phyloP scores from a whole-genome alignment of 2,888 invertebrate species.

The Microdon myrmicae region DNA sequence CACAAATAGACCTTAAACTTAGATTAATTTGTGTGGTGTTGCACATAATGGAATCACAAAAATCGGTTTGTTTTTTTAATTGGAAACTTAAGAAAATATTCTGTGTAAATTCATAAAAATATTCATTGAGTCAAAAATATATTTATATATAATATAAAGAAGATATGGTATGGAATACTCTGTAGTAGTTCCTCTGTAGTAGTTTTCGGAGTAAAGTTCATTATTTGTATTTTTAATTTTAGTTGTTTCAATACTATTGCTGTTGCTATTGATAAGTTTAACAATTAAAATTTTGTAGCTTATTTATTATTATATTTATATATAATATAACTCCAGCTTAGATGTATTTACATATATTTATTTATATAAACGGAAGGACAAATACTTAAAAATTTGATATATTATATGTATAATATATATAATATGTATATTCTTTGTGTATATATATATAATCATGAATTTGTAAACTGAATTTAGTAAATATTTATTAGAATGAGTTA shows the following conservation, averaged over 20 bases:
- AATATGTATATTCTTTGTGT: conserved; percentile 33
- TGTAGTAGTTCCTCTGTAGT: too few relatives aligned
- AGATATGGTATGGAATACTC: too few relatives aligned
- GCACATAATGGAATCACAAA: conserved; percentile 25
- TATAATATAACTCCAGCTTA: conserved; percentile 47
- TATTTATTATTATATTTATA: conserved; percentile 38
- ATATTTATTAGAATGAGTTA: conserved; percentile 59
- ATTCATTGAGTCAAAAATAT: conserved; percentile 35
- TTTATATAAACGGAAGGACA: conserved; percentile 53
- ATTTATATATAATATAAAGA: too few relatives aligned
- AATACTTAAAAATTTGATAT: conserved; percentile 51
- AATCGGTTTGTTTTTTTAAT: conserved; percentile 41
- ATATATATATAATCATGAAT: conserved; percentile 50
- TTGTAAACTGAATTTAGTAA: conserved; percentile 57
- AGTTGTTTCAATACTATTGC: conserved; percentile 9
- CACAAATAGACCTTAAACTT: conserved; percentile 44
- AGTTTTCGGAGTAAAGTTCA: too few relatives aligned
- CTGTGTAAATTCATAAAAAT: conserved; percentile 8
- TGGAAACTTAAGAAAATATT: conserved; percentile 42
- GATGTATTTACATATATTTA: conserved; percentile 47
- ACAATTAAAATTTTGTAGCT: conserved; percentile 42
- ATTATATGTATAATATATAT: conserved; percentile 39
- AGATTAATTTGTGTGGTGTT: conserved; percentile 54
- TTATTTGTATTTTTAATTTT: conserved; percentile 23
- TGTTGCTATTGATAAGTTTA: conserved; percentile 39